These are phyloP conservation scores for Cercopithecus hamlyni DNA, from an alignment of 2,797 vertebrate species.

Conservation along the genomic window DNA sequence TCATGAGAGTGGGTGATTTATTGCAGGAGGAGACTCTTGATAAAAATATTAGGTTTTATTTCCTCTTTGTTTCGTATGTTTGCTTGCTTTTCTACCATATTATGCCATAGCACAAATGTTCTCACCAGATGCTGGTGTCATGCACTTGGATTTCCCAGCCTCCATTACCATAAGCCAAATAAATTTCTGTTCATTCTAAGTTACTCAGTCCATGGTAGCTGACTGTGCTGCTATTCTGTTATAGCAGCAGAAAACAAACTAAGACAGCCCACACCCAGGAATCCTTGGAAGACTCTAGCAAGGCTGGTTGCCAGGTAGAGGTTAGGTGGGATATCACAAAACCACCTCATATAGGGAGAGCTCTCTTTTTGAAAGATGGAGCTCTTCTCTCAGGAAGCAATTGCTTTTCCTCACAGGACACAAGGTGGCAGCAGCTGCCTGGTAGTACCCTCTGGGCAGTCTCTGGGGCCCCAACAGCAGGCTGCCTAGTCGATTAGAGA, in stretches of 20 bases:
- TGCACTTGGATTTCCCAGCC: not conserved
- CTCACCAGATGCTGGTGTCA: not conserved
- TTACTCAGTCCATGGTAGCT: not conserved
- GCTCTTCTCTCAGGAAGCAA: not conserved
- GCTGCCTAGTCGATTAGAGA: not conserved
- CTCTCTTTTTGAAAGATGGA: not conserved
- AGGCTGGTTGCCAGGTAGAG: not conserved
- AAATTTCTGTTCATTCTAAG: not conserved
- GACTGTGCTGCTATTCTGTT: not conserved
- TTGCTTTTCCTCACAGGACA: not conserved
- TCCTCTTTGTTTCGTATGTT: not conserved
- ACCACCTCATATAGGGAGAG: not conserved
- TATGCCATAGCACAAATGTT: not conserved
- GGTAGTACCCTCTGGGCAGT: not conserved
- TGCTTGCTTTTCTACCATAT: not conserved
- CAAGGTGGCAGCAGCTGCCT: not conserved
- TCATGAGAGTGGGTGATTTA: not conserved
- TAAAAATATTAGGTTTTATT: not conserved
- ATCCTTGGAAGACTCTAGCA: not conserved
- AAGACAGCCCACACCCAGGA: not conserved
- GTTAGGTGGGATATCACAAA: not conserved
- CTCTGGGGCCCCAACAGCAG: not conserved
- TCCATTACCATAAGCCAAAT: not conserved
- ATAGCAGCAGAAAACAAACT: not conserved
- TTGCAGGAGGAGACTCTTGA: not conserved